Evolutionary conservation across 2,888 invertebrate species (phyloP).

Genomic region (Rutpela maculata): DNA sequence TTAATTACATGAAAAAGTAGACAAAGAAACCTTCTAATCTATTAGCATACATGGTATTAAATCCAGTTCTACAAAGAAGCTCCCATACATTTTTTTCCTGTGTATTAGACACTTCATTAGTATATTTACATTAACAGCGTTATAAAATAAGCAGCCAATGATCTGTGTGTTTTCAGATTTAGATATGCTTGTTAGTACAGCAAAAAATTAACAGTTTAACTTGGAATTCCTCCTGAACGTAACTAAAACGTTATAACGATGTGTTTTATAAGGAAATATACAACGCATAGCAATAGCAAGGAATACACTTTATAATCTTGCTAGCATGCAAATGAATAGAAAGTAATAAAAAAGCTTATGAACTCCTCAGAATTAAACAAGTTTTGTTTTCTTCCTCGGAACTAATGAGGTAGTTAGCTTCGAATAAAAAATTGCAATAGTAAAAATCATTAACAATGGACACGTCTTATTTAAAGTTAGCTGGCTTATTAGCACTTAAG

Average conservation of each 20-base stretch:
- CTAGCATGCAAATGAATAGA: not conserved
- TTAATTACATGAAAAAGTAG: no score
- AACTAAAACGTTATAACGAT: not conserved
- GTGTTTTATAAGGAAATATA: not conserved
- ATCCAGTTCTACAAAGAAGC: not conserved
- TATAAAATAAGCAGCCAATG: not conserved
- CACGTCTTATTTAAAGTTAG: no score
- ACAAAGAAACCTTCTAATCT: no score
- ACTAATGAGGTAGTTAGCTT: no score
- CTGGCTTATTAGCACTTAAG: no score
- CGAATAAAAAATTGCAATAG: no score
- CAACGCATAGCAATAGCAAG: not conserved
- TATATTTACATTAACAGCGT: not conserved
- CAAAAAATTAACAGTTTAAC: constrained; percentile 1
- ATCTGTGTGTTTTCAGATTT: not conserved
- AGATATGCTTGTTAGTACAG: not conserved
- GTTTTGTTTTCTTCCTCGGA: no score
- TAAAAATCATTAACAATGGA: no score
- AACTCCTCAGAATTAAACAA: no score
- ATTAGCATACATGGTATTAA: no score
- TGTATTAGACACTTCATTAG: not conserved
- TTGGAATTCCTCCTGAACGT: not conserved
- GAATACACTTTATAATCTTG: not conserved
- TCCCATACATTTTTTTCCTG: not conserved
- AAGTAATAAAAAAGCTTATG: no score